A percentile compares a stretch with the other conserved stretches of the same genome.
Evolutionary conservation across 2,888 invertebrate genomes (phyloP).

Genomic region (Cryptophagus acutangulus): DNA sequence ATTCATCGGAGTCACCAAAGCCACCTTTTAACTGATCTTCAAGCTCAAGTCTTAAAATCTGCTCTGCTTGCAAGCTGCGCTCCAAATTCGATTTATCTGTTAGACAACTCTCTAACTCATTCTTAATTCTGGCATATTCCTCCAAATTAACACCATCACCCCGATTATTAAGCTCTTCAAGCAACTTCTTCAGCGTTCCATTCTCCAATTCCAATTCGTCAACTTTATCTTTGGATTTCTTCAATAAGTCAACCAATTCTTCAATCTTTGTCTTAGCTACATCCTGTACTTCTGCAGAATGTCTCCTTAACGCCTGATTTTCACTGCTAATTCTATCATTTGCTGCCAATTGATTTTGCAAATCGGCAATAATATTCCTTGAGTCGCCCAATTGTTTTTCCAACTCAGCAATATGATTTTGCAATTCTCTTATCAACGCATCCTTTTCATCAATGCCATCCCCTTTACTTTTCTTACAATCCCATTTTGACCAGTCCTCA

Average conservation of each 20-base stretch:
- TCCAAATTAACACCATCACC: conserved; percentile 12
- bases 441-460: not conserved
- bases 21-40: conserved; percentile 3
- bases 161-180: conserved; percentile 1
- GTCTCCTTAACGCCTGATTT: conserved; percentile 38
- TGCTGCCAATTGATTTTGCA: conserved; percentile 17
- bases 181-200: not conserved
- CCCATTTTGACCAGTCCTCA: conserved; percentile 6
- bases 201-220: conserved; percentile 26
- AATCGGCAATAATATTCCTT: conserved; percentile 7
- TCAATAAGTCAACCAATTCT: conserved; percentile 36
- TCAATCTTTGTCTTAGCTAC: conserved; percentile 41
- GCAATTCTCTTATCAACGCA: not conserved
- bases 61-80: too few species aligned
- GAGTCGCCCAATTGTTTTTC: conserved; percentile 13
- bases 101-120: conserved; percentile 9
- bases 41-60: conserved; percentile 3
- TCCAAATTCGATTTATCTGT: conserved; percentile 8
- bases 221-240: conserved; percentile 28
- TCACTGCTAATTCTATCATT: conserved; percentile 28
- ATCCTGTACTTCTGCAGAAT: conserved; percentile 40
- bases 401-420: conserved; percentile 15
- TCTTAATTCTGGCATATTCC: conserved; percentile 14
- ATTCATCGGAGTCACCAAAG: conserved; percentile 9
- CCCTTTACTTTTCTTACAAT: conserved; percentile 1